Base-by-base conservation (phyloP, 2,888 invertebrate species). In the Alviniconcha strummeri region DNA sequence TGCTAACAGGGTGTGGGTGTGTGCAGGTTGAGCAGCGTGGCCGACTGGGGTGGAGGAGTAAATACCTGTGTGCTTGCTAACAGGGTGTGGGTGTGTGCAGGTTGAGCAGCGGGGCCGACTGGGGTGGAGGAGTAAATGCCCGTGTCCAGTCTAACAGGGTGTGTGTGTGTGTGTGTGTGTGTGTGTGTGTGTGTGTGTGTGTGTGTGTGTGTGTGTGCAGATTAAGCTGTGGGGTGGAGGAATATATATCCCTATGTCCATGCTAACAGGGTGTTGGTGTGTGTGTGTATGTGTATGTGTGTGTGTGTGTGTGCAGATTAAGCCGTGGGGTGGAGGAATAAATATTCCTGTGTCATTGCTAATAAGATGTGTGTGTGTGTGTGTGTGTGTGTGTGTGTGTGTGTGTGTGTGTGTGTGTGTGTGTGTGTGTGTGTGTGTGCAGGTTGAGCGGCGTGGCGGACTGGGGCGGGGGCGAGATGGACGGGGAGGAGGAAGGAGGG, bases 401-500 rank as follows among this genome's bases (percentile, higher is more conserved):
- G 54, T 64, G 67, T 60, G 9, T 74, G 79, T 80, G 74, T 81
- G 54, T 81, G n/a, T 81, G n/a, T 74, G 57, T 81, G 72, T 81
- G 54, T 81, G n/a, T 64, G 60, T 79, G 19, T 79, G 79, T 67
- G 54, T 64, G 67, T 60, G 9, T 74, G 79, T 80, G 74, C 83
- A 81, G 80, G 15, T 77, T 82, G 77, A 77, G 69, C 56, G 60
- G 82, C 74, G 56, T 36, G 77, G 75, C 5, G 36, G 82, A 77
- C 19, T 64, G 82, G 67, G 82, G 82, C 56, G 77, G 82, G 77
- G 82, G 54, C 75, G 72, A 17, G 67, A 80, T 76, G 67, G 78
- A 77, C 64, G 88, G 85, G 56, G 89, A 88, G 81, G 90, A 88
- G 67, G 92, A 91, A 55, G 88, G 89, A 54, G 89, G 89, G 84